These are phyloP conservation scores for Achroia grisella DNA, from an alignment of 1,140 invertebrate species.

Conservation along the genomic window DNA sequence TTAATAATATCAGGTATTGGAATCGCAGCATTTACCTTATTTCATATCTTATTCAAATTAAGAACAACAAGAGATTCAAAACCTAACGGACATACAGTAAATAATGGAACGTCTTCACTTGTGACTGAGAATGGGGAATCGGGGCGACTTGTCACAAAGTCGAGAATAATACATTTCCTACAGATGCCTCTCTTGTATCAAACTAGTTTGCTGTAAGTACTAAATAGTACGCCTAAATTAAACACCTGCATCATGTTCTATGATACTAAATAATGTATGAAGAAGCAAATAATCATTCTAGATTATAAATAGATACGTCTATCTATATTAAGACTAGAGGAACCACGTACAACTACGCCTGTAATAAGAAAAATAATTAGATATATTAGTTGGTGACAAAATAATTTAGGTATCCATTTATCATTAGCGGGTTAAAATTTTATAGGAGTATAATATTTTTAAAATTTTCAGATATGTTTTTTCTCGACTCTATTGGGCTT, in stretches of 20 bases:
- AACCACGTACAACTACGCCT: no score
- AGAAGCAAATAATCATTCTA: no score
- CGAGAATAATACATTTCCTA: slow-evolving; percentile 69
- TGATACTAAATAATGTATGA: no score
- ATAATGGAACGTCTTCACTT: slow-evolving; percentile 15
- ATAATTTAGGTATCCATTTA: no score
- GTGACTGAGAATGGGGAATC: slow-evolving; percentile 31
- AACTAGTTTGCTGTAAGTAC: slow-evolving; percentile 73
- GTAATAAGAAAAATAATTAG: no score
- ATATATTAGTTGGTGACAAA: no score
- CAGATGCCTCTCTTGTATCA: slow-evolving; percentile 73
- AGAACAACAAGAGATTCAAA: slow-evolving; percentile 28
- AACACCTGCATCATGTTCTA: not conserved
- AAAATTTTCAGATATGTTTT: slow-evolving; percentile 81
- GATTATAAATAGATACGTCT: no score
- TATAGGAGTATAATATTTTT: no score
- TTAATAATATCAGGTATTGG: slow-evolving; percentile 73
- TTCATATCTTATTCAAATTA: slow-evolving; percentile 64
- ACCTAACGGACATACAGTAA: slow-evolving; percentile 17
- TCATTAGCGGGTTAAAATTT: no score
- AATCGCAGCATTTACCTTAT: slow-evolving; percentile 58
- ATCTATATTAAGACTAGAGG: no score
- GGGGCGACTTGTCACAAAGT: slow-evolving; percentile 28
- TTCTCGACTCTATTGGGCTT: slow-evolving; percentile 87
- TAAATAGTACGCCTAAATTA: not conserved